Base-by-base conservation (phyloP, 2,797 vertebrate species). In the Sebastes diaconus region DNA sequence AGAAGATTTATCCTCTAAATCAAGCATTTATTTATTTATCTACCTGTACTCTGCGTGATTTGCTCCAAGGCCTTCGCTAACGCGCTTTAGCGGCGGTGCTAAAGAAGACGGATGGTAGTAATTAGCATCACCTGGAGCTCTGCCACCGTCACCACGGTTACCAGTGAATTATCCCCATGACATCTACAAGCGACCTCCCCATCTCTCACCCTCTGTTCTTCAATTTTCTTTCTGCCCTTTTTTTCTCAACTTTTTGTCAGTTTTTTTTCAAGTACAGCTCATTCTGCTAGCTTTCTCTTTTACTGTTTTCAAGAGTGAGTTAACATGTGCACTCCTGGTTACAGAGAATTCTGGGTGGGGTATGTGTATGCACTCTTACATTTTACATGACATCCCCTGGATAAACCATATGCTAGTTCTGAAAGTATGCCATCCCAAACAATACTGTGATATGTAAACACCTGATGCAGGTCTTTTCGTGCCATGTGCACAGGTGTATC, bases 31-130 rank as follows among this genome's bases (percentile, higher is more conserved):
- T 93, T 89, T 89, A 87, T 87, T 80, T 72, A 76, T 90, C 75
- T 77, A 65, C 68, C 73, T 81, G 65, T 63, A 67, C 67, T 74
- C 39, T 22, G 60, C 60, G 16, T 58, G 63, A 79, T 75, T 81
- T 77, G 81, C 80, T 88, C 79, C 8, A 8, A 80, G 78, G 75
- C 80, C 69, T 73, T 36, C 10, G 24, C 80, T 85, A 85, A 85
- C 83, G 3, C 20, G 84, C 63, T 88, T 85, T 85, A 79, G 85
- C 65, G 1, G 55, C 3, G 0, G 61, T 3, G 69, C 81, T 90
- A 87, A 88, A 73, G 72, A 89, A 92, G 90, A 93, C 32, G 30
- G 83, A 92, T 89, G 75, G 79, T 59, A 63, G 68, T 81, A 81
- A 92, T 91, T 85, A 91, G 76, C 84, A 71, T 79, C 79, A 90